phyloP scores from a whole-genome alignment of 2,113 vertebrate genomes.

The Cathartes aura region DNA sequence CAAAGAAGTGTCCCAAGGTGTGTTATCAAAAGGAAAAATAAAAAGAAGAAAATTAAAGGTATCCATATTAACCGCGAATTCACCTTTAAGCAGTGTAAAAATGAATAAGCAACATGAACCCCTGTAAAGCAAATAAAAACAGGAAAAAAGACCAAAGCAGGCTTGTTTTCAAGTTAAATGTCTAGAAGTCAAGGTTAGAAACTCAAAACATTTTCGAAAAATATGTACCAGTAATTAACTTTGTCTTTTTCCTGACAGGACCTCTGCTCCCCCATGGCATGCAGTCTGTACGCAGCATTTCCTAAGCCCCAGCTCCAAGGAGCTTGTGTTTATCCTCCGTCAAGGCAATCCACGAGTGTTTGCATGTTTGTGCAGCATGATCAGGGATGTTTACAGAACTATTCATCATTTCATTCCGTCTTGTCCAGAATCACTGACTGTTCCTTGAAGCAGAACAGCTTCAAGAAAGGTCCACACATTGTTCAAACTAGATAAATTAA shows the following conservation, averaged over 20 bases:
- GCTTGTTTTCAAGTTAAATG: background rate
- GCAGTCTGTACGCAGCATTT: background rate
- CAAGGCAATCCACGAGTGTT: background rate
- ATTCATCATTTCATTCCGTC: constrained; percentile 37
- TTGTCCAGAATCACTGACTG: background rate
- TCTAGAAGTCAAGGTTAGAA: background rate
- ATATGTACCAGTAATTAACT: background rate
- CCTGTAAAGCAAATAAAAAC: background rate
- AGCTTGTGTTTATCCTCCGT: background rate
- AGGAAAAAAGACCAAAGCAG: background rate
- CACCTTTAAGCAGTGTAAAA: background rate
- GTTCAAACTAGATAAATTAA: constrained; percentile 26
- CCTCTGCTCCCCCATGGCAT: background rate
- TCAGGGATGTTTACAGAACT: background rate
- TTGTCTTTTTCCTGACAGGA: background rate
- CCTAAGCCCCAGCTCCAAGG: background rate
- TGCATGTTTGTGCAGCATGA: background rate
- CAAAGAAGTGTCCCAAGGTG: background rate
- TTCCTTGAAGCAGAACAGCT: constrained; percentile 23
- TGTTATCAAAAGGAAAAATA: background rate
- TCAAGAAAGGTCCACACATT: background rate
- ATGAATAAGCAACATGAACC: rapidly evolving
- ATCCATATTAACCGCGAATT: rapidly evolving
- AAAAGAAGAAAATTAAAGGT: background rate
- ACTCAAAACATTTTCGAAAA: background rate